A percentile compares a stretch with the other conserved stretches of the same genome.
phyloP scores from a whole-genome alignment of 1,140 invertebrate species.

The Aleiodes sp. region DNA sequence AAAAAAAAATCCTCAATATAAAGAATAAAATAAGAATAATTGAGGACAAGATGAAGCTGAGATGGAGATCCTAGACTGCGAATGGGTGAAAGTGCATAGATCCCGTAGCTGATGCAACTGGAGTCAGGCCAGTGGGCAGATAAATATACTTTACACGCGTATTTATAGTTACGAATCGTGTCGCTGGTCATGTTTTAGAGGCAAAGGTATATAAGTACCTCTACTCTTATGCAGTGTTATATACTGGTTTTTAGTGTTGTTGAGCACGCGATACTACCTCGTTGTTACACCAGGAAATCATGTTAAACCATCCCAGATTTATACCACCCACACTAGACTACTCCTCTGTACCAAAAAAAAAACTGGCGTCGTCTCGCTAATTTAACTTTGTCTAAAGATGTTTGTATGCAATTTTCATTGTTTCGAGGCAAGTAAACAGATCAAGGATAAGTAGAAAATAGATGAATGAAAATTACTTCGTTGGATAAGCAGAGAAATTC shows the following conservation, averaged over 20 bases:
- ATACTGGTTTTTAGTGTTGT: background rate
- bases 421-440: too few relatives aligned
- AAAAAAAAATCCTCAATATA: too few relatives aligned
- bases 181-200: constrained; percentile 28
- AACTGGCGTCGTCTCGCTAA: background rate
- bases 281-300: constrained; percentile 31
- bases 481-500: too few relatives aligned
- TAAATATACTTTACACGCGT: constrained; percentile 30
- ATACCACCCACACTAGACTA: constrained; percentile 23
- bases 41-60: background rate
- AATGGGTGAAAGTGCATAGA: constrained; percentile 22
- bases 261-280: constrained; percentile 16
- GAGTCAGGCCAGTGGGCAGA: constrained; percentile 21
- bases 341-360: background rate
- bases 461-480: too few relatives aligned
- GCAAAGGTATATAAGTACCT: background rate
- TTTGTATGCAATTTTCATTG: too few relatives aligned
- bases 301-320: constrained; percentile 27
- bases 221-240: background rate
- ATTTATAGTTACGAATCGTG: constrained; percentile 32
- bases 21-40: too few relatives aligned
- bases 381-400: background rate
- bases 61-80: background rate
- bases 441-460: too few relatives aligned
- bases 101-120: constrained; percentile 22